These are phyloP conservation scores for Petaurus breviceps DNA, from an alignment of 2,113 vertebrate species.

Conservation along the genomic window DNA sequence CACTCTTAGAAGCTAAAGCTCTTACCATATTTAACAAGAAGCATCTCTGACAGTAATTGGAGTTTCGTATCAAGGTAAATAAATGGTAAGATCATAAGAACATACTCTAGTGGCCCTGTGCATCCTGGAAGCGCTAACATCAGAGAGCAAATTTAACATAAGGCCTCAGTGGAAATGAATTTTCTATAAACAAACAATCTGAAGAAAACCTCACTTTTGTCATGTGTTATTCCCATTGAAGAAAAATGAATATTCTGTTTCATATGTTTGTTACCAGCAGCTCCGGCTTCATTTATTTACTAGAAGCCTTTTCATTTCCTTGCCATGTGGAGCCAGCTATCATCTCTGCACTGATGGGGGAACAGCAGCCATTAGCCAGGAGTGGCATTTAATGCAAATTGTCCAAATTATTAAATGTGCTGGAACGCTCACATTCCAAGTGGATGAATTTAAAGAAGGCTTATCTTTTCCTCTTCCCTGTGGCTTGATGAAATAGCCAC, in stretches of 20 bases:
- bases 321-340: conserved; percentile 11
- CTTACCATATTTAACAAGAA: conserved; percentile 86
- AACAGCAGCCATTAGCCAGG: conserved; percentile 49
- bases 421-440: conserved; percentile 40
- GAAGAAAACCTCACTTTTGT: conserved; percentile 85
- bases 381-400: conserved; percentile 68
- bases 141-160: conserved; percentile 87
- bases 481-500: background rate
- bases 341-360: conserved; percentile 54
- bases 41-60: conserved; percentile 87
- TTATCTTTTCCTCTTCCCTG: conserved; percentile 47
- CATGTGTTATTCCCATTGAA: conserved; percentile 85
- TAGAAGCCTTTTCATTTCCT: conserved; percentile 66
- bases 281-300: conserved; percentile 84
- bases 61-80: conserved; percentile 86
- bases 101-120: conserved; percentile 82
- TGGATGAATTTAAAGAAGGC: background rate
- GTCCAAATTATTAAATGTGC: conserved; percentile 64
- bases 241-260: conserved; percentile 89
- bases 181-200: conserved; percentile 86
- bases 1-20: conserved; percentile 80
- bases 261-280: conserved; percentile 81
- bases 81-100: conserved; percentile 86
- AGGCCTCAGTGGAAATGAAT: conserved; percentile 82
- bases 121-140: conserved; percentile 86